A percentile compares a stretch with the other conserved stretches of the same genome.
Evolutionary conservation across 2,888 invertebrate species (phyloP).

Genomic region (Allolobophora icterica): DNA sequence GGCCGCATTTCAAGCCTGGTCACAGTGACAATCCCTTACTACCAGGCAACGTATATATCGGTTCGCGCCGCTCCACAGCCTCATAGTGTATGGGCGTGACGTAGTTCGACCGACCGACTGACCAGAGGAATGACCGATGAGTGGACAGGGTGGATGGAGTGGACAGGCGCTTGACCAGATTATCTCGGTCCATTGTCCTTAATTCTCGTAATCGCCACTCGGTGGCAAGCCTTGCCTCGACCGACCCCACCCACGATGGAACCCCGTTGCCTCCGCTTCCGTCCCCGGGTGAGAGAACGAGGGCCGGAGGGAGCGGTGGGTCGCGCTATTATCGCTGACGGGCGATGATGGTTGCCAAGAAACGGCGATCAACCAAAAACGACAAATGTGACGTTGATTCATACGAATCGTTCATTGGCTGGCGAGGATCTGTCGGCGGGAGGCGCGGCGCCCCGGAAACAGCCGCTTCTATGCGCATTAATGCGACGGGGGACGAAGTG

Average conservation of each 20-base stretch:
- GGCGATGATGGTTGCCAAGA: neutral
- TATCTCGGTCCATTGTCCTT: conserved; percentile 2
- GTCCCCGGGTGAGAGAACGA: neutral
- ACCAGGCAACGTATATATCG: neutral
- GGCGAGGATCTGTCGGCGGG: neutral
- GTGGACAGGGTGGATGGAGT: neutral
- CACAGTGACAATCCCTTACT: neutral
- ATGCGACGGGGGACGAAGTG: conserved; percentile 7
- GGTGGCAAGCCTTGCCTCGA: neutral
- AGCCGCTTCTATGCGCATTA: neutral
- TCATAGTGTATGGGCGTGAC: neutral
- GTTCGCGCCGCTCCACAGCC: neutral
- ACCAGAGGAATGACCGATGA: neutral
- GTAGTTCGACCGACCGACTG: neutral
- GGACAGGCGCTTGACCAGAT: conserved; percentile 17
- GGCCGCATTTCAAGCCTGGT: neutral
- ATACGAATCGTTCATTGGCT: neutral
- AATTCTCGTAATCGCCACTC: neutral
- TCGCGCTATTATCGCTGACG: neutral
- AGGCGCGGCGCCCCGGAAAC: neutral
- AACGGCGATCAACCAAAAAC: neutral
- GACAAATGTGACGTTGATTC: conserved; percentile 17
- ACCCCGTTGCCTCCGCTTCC: neutral
- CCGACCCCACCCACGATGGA: neutral
- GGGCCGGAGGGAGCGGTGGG: neutral